Percentiles rank a stretch among this genome's conserved stretches.
Conservation (phyloP, 1,140 invertebrate species). For the Achroia grisella region DNA sequence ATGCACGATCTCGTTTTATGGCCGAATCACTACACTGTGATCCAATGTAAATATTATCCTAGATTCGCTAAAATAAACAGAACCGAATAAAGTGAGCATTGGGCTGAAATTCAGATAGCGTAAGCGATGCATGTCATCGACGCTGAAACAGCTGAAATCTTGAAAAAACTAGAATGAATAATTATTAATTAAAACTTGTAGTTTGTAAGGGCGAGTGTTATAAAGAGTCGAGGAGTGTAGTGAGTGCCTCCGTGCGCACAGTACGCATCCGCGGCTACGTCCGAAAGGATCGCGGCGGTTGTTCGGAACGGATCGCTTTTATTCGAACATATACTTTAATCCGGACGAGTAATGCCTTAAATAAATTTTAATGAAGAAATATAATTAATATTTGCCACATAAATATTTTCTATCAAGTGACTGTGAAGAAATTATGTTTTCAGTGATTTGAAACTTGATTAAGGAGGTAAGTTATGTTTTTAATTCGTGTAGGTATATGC, state of each 20-base stretch:
- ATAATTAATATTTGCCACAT: too few relatives aligned
- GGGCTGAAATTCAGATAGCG: neutral
- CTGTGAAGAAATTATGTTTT: neutral
- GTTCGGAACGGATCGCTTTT: neutral
- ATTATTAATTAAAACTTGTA: constrained; percentile 56
- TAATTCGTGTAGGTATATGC: neutral
- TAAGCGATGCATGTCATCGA: neutral
- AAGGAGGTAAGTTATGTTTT: neutral
- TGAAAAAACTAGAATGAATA: constrained; percentile 57
- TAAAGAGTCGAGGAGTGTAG: neutral
- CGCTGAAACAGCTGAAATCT: constrained; percentile 54
- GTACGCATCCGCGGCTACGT: constrained; percentile 27
- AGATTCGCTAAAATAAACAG: constrained; percentile 22
- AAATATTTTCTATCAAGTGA: neutral
- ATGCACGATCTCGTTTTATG: constrained; percentile 16
- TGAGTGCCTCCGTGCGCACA: constrained; percentile 2
- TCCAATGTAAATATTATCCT: constrained; percentile 33
- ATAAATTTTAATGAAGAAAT: too few relatives aligned
- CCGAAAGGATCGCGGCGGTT: neutral
- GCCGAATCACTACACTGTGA: constrained; percentile 19
- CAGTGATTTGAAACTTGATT: constrained; percentile 2
- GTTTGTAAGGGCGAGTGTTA: constrained; percentile 37
- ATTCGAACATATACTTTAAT: too few relatives aligned
- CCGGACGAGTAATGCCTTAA: too few relatives aligned
- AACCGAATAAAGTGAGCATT: constrained; percentile 16